phyloP scores from a whole-genome alignment of 2,113 vertebrate species.

The Catagonus wagneri region DNA sequence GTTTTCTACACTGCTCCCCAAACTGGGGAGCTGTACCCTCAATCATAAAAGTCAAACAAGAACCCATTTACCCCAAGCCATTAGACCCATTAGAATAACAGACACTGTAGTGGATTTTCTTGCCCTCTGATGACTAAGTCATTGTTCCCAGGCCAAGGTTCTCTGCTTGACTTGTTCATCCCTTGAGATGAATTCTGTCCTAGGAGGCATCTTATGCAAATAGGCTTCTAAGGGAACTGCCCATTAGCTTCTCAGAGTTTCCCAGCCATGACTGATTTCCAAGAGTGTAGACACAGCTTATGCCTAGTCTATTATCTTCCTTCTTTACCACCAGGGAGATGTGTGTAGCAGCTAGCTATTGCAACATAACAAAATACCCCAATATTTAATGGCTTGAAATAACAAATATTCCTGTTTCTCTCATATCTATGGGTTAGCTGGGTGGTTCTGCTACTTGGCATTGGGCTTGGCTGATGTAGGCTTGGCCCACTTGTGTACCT shows the following conservation, averaged over 20 bases:
- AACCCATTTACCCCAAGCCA: not conserved
- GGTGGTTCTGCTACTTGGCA: conserved; percentile 27
- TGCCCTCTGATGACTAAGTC: not conserved
- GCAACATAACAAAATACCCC: not conserved
- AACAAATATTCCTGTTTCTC: not conserved
- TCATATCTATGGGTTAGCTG: not conserved
- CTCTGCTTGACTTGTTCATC: conserved; percentile 9
- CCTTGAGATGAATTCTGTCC: not conserved
- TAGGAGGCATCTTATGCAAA: not conserved
- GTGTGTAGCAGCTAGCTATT: not conserved
- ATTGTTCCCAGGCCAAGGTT: not conserved
- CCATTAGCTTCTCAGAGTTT: not conserved
- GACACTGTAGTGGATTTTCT: not conserved
- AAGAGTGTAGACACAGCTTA: not conserved
- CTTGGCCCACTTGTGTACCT: not conserved
- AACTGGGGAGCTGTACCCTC: not conserved
- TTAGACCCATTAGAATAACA: not conserved
- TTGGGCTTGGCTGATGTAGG: not conserved
- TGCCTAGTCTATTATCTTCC: not conserved
- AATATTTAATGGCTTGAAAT: not conserved
- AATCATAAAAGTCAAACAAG: not conserved
- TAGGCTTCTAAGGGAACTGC: not conserved
- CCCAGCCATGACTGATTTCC: not conserved
- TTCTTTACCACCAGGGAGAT: not conserved
- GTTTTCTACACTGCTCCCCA: not conserved